Evolutionary conservation across 2,113 vertebrate genomes (phyloP).

Genomic region (Crypturellus undulatus): DNA sequence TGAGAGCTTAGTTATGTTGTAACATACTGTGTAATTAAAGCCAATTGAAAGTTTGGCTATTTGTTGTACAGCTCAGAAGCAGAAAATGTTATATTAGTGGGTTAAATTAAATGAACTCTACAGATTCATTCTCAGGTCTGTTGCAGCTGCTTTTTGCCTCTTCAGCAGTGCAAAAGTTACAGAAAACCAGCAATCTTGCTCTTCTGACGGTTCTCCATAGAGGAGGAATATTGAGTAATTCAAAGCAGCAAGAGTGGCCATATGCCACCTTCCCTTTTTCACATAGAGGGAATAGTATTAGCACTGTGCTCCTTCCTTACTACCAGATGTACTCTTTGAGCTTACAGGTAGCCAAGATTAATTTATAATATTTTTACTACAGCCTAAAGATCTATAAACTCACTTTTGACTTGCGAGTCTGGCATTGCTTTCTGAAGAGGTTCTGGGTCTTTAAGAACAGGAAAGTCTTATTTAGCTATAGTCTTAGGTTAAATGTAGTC

Average conservation of each 20-base stretch:
- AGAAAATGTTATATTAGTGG: neutral
- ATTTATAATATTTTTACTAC: slow-evolving; percentile 42
- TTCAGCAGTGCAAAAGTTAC: neutral
- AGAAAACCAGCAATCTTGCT: neutral
- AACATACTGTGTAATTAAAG: neutral
- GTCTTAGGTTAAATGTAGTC: neutral
- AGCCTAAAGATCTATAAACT: slow-evolving; percentile 42
- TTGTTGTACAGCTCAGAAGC: neutral
- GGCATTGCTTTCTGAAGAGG: neutral
- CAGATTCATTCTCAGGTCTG: neutral
- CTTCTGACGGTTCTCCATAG: neutral
- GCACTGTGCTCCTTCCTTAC: neutral
- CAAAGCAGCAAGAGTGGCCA: slow-evolving; percentile 16
- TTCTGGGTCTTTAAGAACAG: neutral
- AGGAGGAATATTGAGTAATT: slow-evolving; percentile 4
- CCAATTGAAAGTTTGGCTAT: neutral
- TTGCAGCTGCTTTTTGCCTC: slow-evolving; percentile 1
- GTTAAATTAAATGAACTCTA: neutral
- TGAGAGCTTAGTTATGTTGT: neutral
- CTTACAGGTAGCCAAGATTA: slow-evolving; percentile 33
- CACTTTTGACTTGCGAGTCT: slow-evolving; percentile 3
- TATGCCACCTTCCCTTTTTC: slow-evolving; percentile 22
- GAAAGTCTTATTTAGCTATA: slow-evolving; percentile 28
- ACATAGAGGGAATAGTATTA: neutral
- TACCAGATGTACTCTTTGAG: neutral